phyloP scores from a whole-genome alignment of 2,797 vertebrate genomes.

The Pseudotriccus pelzelni region DNA sequence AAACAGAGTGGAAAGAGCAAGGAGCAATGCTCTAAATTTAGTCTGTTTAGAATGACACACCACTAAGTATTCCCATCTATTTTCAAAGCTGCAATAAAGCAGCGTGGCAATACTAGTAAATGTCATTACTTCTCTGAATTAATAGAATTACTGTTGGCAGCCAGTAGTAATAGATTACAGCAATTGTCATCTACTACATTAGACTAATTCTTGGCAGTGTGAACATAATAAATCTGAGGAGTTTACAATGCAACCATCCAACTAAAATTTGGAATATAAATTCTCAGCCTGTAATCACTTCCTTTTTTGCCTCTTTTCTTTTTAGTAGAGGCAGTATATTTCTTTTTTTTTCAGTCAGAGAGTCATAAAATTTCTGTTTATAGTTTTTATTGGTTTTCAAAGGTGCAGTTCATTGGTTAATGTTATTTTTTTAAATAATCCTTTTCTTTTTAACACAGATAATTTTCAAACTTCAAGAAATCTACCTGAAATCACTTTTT shows the following conservation, averaged over 20 bases:
- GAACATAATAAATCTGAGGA: conserved; percentile 22
- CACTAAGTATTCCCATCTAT: conserved; percentile 32
- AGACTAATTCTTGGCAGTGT: conserved; percentile 28
- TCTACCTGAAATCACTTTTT: background rate
- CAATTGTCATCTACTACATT: conserved; percentile 37
- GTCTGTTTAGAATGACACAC: conserved; percentile 22
- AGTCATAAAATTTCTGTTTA: background rate
- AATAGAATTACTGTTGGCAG: conserved; percentile 55
- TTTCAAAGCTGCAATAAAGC: conserved; percentile 46
- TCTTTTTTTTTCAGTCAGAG: background rate
- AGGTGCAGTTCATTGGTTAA: background rate
- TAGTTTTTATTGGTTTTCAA: background rate
- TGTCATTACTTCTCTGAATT: conserved; percentile 64
- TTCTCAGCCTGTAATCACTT: background rate
- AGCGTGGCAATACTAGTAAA: conserved; percentile 55
- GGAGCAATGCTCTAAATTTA: conserved; percentile 47
- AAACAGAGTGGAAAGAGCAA: background rate
- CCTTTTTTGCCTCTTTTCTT: background rate
- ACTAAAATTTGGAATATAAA: conserved; percentile 15
- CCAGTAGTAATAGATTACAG: conserved; percentile 13
- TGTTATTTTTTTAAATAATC: background rate
- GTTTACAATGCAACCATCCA: background rate
- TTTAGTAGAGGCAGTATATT: background rate
- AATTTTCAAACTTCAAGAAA: background rate
- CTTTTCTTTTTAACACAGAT: background rate